Conservation (phyloP, 2,888 invertebrate genomes). For the Rambutsinella grinnellia region DNA sequence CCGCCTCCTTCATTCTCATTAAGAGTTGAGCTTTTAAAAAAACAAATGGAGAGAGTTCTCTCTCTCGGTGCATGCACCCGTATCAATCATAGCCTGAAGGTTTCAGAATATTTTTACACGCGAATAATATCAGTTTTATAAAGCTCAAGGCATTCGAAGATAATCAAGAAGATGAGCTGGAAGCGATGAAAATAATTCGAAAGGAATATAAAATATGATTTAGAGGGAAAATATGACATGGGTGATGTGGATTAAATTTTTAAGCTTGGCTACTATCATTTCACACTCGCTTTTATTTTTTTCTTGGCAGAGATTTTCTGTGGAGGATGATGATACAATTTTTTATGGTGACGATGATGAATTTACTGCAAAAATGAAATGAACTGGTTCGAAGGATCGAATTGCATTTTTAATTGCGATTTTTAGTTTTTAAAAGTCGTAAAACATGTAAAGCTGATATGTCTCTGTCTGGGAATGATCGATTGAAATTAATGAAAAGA, state of each 20-base stretch:
- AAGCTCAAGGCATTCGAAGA: neutral
- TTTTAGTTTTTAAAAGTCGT: too few relatives aligned
- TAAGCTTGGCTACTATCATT: constrained; percentile 20
- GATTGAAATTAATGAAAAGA: too few relatives aligned
- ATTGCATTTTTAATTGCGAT: too few relatives aligned
- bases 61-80: constrained; percentile 26
- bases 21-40: constrained; percentile 15
- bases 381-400: too few relatives aligned
- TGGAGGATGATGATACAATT: neutral
- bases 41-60: constrained; percentile 6
- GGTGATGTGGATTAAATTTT: too few relatives aligned
- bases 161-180: neutral
- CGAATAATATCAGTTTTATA: too few relatives aligned
- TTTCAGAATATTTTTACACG: too few relatives aligned
- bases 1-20: constrained; percentile 56
- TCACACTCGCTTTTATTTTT: constrained; percentile 2
- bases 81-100: constrained; percentile 44
- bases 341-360: constrained; percentile 18
- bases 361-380: constrained; percentile 11
- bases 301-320: constrained; percentile 2
- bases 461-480: too few relatives aligned
- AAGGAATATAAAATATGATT: neutral
- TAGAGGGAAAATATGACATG: neutral
- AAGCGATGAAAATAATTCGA: constrained; percentile 2
- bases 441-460: too few relatives aligned